Base-by-base conservation (phyloP, 2,113 vertebrate genomes). In the Carassius carassius region DNA sequence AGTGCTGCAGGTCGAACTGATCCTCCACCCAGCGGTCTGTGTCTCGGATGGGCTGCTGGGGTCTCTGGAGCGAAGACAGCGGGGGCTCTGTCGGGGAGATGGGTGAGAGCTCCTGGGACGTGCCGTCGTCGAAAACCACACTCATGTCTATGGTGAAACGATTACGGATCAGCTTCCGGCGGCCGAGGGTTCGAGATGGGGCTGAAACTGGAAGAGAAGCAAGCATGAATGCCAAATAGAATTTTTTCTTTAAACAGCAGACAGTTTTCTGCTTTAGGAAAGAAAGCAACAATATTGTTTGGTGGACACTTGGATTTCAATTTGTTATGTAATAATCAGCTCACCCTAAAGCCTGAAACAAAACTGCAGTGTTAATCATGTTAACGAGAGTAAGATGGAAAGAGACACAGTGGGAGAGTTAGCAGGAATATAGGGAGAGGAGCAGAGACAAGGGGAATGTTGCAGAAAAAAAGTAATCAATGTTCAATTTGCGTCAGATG, bases 21-120 rank as follows among this genome's bases (percentile, higher is more conserved):
- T 98, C 97, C 90, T 99, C 97, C 77, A 98, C 96, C 98, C 98
- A 98, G 32, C 96, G 96, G 90, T 99, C 97, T 0, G 97, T 98
- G 95, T 98, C 97, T 88, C 95, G 94, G 32, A 92, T 88, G 73
- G 89, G 86, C 7, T 81, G 87, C 16, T 88, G 92, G 41, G 89
- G 85, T 78, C 88, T 92, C 17, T 80, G 90, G 62, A 89, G 10
- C 4, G 65, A 88, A 4, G 81, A 83, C 1, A 82, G 84, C 0
- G 58, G 60, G 0, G 87, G 74, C 37, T 79, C 85, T 89, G 86
- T 92, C 79, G 2, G 79, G 23, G 23, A 8, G 73, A 51, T 65
- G 32, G 54, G 85, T 60, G 96, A 94, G 12, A 93, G 90, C 81
- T 95, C 93, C 0, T 91, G 94, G 91, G 93, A 93, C 76, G 94